A percentile compares a stretch with the other conserved stretches of the same genome.
Evolutionary conservation across 64 coral and sea anemone genomes (phyloP).

Genomic region (Astreopora myriophthalma): DNA sequence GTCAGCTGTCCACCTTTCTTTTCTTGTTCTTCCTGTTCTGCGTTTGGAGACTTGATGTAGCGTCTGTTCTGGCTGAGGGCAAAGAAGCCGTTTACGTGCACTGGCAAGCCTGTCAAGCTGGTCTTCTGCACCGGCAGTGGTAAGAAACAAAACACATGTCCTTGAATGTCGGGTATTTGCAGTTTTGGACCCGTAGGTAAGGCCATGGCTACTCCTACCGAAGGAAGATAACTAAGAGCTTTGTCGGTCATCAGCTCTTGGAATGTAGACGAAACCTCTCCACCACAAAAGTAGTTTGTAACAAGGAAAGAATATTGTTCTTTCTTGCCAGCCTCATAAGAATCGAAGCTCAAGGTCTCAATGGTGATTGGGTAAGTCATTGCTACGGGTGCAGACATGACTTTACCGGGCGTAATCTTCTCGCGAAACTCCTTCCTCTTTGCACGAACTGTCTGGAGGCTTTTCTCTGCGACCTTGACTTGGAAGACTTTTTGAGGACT

Average conservation of each 20-base stretch:
- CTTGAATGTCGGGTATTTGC: not conserved
- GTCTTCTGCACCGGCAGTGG: constrained; percentile 84
- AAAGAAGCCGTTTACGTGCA: constrained; percentile 97
- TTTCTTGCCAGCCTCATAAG: not conserved
- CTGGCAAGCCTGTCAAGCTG: constrained; percentile 87
- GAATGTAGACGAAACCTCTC: constrained; percentile 23
- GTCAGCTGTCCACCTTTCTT: constrained; percentile 4
- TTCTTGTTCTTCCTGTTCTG: constrained; percentile 60
- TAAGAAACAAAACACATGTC: constrained; percentile 83
- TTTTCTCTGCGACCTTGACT: not conserved
- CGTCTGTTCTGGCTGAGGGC: constrained; percentile 91
- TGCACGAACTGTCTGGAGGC: not conserved
- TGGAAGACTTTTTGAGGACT: constrained; percentile 2
- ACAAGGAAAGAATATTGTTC: constrained; percentile 63
- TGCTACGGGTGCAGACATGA: not conserved
- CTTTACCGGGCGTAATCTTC: not conserved
- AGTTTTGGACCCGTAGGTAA: not conserved
- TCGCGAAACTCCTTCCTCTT: constrained; percentile 62
- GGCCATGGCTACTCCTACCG: constrained; percentile 67
- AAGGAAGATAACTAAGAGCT: constrained; percentile 76
- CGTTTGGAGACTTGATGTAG: constrained; percentile 79
- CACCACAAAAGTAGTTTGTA: constrained; percentile 65
- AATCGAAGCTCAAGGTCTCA: not conserved
- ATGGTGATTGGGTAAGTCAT: constrained; percentile 64
- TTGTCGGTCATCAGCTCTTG: constrained; percentile 41